Evolutionary conservation across 1,140 invertebrate genomes (phyloP).

Genomic region (Sycobia sp.): DNA sequence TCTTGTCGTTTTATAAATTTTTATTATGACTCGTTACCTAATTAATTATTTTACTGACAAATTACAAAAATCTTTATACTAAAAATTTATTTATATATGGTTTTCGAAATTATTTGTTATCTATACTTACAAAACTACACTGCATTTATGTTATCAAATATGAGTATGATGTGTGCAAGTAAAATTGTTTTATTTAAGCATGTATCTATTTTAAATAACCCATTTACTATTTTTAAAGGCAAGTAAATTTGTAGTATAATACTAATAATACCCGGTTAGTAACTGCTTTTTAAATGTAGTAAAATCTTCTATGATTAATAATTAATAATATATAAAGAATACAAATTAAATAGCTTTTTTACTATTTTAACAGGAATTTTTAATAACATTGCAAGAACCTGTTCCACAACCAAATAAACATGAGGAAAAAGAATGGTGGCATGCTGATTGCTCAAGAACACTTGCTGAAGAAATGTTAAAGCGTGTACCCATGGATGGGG

Average conservation of each 20-base stretch:
- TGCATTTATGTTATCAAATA: too few relatives aligned
- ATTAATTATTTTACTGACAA: neutral
- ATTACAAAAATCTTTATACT: neutral
- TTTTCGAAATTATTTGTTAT: neutral
- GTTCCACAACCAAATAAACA: slow-evolving; percentile 95
- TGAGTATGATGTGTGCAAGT: too few relatives aligned
- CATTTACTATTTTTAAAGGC: too few relatives aligned
- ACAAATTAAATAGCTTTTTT: neutral
- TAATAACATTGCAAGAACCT: slow-evolving; percentile 85
- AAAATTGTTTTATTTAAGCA: too few relatives aligned
- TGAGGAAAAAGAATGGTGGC: slow-evolving; percentile 94
- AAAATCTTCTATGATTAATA: too few relatives aligned
- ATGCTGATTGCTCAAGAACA: slow-evolving; percentile 76
- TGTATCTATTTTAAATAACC: too few relatives aligned
- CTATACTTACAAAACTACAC: too few relatives aligned
- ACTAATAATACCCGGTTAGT: too few relatives aligned
- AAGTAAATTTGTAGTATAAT: too few relatives aligned
- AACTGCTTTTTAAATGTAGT: too few relatives aligned
- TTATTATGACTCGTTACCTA: neutral
- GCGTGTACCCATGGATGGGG: slow-evolving; percentile 82
- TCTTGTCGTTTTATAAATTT: neutral
- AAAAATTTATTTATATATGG: neutral
- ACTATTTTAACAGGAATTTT: slow-evolving; percentile 70
- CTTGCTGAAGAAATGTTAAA: slow-evolving; percentile 87
- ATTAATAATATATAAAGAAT: too few relatives aligned